Percentiles rank a stretch among this genome's conserved stretches.
phyloP scores from a whole-genome alignment of 2,888 invertebrate species.

The Anodontia alba region DNA sequence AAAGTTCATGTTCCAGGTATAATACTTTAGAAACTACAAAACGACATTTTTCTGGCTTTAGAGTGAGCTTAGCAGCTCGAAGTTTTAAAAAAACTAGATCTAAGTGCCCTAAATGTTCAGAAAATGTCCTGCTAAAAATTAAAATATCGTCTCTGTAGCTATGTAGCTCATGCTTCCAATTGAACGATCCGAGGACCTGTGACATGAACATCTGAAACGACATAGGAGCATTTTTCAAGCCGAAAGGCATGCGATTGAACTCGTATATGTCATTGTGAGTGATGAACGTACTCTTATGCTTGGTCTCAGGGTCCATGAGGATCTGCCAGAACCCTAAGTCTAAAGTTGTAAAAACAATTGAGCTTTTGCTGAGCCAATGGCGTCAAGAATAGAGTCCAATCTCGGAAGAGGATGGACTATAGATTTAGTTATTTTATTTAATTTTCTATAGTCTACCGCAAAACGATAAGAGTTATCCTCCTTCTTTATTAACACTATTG shows the following conservation, averaged over 20 bases:
- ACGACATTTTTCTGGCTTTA: conserved; percentile 60
- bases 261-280: conserved; percentile 50
- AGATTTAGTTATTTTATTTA: conserved; percentile 36
- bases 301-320: conserved; percentile 31
- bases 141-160: conserved; percentile 66
- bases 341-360: conserved; percentile 28
- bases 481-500: conserved; percentile 32
- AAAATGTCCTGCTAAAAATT: conserved; percentile 49
- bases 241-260: conserved; percentile 58
- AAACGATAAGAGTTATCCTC: conserved; percentile 33
- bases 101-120: conserved; percentile 52
- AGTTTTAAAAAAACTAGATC: conserved; percentile 48
- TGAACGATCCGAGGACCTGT: conserved; percentile 43
- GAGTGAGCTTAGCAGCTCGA: conserved; percentile 43
- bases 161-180: conserved; percentile 58
- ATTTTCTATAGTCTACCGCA: conserved; percentile 44
- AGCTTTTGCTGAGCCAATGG: conserved; percentile 29
- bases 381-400: conserved; percentile 42
- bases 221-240: conserved; percentile 57
- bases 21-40: conserved; percentile 37
- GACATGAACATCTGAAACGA: conserved; percentile 54
- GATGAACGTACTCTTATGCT: conserved; percentile 54
- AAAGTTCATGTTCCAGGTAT: conserved; percentile 22
- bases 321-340: conserved; percentile 48
- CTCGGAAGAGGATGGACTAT: conserved; percentile 31